A percentile compares a stretch with the other conserved stretches of the same genome.
These are phyloP conservation scores for Serilophus lunatus DNA, from an alignment of 2,113 vertebrate genomes.

Conservation along the genomic window DNA sequence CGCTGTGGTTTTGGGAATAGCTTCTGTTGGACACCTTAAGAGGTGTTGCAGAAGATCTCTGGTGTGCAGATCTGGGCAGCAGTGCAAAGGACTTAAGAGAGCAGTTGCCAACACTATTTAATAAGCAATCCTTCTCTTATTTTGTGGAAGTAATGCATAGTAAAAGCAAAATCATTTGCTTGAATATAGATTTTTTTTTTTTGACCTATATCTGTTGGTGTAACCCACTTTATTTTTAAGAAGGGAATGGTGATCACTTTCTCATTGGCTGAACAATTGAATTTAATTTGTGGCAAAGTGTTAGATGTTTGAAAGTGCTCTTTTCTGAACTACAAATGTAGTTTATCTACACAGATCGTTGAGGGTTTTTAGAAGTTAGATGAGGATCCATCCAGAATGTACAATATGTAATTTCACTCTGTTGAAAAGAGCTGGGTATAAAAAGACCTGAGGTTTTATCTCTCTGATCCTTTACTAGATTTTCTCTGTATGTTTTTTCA, in stretches of 20 bases:
- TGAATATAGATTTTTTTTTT: background rate
- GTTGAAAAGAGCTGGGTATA: background rate
- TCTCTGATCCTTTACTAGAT: background rate
- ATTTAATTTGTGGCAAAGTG: background rate
- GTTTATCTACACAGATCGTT: background rate
- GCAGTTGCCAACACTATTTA: background rate
- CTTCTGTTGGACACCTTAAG: background rate
- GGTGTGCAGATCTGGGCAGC: background rate
- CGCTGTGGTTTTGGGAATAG: background rate
- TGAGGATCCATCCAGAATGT: background rate
- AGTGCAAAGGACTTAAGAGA: background rate
- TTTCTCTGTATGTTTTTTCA: background rate
- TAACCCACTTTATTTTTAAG: background rate
- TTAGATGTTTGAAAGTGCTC: background rate
- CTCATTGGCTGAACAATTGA: background rate
- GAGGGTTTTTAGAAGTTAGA: background rate
- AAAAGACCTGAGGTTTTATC: background rate
- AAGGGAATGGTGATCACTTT: background rate
- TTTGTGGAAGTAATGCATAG: background rate
- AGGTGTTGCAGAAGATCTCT: background rate
- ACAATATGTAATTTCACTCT: background rate
- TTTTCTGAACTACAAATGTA: background rate
- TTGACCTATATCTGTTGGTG: background rate
- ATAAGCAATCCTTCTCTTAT: background rate
- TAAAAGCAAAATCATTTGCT: background rate